phyloP scores from a whole-genome alignment of 2,888 invertebrate genomes.

The Cyaniris semiargus region DNA sequence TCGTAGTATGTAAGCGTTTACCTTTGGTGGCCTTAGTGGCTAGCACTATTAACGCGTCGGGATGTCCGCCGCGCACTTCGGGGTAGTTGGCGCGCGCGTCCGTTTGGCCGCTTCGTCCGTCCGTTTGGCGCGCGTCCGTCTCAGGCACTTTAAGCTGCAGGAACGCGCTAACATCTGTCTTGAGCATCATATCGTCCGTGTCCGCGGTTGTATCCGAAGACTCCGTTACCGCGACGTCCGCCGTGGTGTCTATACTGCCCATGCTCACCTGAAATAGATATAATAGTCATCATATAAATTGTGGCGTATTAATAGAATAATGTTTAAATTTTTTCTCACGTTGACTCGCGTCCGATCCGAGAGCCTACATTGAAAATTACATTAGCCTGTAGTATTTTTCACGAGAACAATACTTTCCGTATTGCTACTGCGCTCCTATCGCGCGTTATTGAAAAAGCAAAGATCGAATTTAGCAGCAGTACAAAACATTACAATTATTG shows the following conservation, averaged over 20 bases:
- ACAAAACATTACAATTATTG: too few species aligned
- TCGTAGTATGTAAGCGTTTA: slow-evolving; percentile 46
- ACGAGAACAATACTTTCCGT: too few species aligned
- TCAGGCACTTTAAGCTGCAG: slow-evolving; percentile 7
- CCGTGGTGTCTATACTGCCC: slow-evolving; percentile 57
- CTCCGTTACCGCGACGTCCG: neutral
- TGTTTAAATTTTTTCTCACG: too few species aligned
- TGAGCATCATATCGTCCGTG: slow-evolving; percentile 84
- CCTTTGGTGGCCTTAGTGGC: slow-evolving; percentile 97
- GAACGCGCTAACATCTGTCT: slow-evolving; percentile 86
- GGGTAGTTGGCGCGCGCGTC: slow-evolving; percentile 61
- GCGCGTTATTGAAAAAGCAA: too few species aligned
- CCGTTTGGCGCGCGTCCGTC: neutral
- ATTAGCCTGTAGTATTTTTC: too few species aligned
- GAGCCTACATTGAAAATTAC: too few species aligned
- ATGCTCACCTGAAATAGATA: slow-evolving; percentile 58
- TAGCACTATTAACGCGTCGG: slow-evolving; percentile 96
- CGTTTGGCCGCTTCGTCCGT: neutral
- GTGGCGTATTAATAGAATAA: too few species aligned
- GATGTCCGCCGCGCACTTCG: slow-evolving; percentile 94
- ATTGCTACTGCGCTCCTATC: too few species aligned
- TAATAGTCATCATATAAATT: neutral
- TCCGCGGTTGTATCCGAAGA: slow-evolving; percentile 46
- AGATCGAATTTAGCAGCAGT: too few species aligned
- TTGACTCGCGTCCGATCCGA: too few species aligned